Evolutionary conservation across 2,888 invertebrate species (phyloP).

Genomic region (Auanema freiburgensis): DNA sequence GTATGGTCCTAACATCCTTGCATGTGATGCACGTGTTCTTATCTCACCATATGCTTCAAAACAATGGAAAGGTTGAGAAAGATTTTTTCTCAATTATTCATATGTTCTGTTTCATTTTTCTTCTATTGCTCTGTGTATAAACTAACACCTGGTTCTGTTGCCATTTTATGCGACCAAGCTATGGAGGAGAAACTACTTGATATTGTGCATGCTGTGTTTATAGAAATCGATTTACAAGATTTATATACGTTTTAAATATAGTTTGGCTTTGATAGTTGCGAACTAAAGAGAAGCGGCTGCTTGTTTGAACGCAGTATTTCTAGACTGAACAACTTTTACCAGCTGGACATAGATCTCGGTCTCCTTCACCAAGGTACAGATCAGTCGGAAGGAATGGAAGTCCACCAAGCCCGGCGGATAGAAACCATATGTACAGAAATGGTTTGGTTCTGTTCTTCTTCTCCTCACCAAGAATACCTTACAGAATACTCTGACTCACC

Average conservation of each 20-base stretch:
- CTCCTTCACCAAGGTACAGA: slow-evolving; percentile 44
- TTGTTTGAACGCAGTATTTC: slow-evolving; percentile 16
- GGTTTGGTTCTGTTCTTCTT: slow-evolving; percentile 29
- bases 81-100: background rate
- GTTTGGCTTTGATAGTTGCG: too few relatives aligned
- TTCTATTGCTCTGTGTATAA: background rate
- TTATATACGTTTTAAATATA: too few relatives aligned
- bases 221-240: too few relatives aligned
- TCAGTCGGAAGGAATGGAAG: slow-evolving; percentile 30
- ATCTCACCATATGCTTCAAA: background rate
- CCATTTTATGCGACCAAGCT: too few relatives aligned
- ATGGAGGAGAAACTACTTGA: too few relatives aligned
- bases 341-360: slow-evolving; percentile 46
- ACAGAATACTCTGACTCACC: slow-evolving; percentile 37
- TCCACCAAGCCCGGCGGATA: slow-evolving; percentile 45
- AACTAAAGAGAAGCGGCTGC: too few relatives aligned
- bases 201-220: too few relatives aligned
- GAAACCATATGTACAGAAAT: slow-evolving; percentile 40
- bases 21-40: slow-evolving; percentile 8
- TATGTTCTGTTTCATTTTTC: background rate
- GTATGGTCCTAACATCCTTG: slow-evolving; percentile 12
- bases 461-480: too few relatives aligned
- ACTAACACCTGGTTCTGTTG: too few relatives aligned
- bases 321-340: slow-evolving; percentile 60
- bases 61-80: background rate